Evolutionary conservation across 2,113 vertebrate species (phyloP).

Genomic region (Leptodactylus fuscus): DNA sequence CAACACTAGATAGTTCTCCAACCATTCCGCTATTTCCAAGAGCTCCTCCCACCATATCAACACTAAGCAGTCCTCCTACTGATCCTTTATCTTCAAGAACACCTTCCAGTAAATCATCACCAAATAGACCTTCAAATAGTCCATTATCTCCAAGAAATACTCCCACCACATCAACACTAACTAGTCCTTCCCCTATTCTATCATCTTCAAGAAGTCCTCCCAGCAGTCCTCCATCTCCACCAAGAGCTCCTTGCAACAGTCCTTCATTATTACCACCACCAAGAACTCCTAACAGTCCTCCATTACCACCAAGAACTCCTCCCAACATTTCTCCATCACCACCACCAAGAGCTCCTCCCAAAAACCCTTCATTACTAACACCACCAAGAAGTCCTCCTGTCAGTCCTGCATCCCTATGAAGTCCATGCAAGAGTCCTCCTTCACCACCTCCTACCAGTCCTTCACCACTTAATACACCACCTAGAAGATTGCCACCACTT

Average conservation of each 20-base stretch:
- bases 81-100: no score
- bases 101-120: no score
- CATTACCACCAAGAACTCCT: not conserved
- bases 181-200: not conserved
- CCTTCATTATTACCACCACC: not conserved
- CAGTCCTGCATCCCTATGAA: no score
- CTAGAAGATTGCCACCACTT: no score
- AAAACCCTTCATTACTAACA: not conserved
- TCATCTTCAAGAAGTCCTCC: not conserved
- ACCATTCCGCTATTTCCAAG: not conserved
- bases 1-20: not conserved
- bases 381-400: not conserved
- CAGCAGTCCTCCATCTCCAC: not conserved
- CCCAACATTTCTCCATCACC: not conserved
- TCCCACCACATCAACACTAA: conserved; percentile 57
- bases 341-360: not conserved
- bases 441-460: not conserved
- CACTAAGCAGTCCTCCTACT: conserved; percentile 64
- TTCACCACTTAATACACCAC: not conserved
- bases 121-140: not conserved
- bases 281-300: not conserved
- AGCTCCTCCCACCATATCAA: not conserved
- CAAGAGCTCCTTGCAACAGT: not conserved
- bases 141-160: conserved; percentile 65
- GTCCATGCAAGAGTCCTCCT: no score